Conservation (phyloP, 2,113 vertebrate genomes). For the Phalacrocorax pelagicus region DNA sequence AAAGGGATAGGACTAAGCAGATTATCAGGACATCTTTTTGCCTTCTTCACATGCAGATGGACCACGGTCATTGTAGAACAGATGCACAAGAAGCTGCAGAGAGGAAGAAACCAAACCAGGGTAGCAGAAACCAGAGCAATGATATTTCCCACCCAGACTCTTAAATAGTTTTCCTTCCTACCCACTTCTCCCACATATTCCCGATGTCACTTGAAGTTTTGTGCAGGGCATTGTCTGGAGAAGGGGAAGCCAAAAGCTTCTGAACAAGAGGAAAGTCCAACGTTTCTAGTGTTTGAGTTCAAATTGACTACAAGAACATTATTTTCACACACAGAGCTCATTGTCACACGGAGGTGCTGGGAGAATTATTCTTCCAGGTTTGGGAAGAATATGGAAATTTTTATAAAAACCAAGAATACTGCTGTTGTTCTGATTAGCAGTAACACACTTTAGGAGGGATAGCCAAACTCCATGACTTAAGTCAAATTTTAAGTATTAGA, state of each 20-base stretch:
- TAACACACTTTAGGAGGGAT: background rate
- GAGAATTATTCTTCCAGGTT: background rate
- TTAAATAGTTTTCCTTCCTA: background rate
- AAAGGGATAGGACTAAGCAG: background rate
- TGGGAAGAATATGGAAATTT: background rate
- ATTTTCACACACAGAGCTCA: background rate
- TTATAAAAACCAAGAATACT: background rate
- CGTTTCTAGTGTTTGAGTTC: background rate
- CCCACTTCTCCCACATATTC: background rate
- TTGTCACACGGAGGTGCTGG: background rate
- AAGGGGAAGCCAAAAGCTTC: background rate
- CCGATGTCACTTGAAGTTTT: background rate
- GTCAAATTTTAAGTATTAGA: background rate
- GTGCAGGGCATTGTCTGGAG: background rate
- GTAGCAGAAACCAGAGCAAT: background rate
- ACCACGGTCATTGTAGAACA: background rate
- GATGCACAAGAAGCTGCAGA: background rate
- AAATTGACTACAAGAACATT: background rate
- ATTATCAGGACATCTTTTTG: background rate
- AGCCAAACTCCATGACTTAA: background rate
- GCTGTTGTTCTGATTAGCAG: background rate
- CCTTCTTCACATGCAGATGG: background rate
- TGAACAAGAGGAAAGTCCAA: background rate
- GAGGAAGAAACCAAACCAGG: background rate
- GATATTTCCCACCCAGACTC: background rate